Evolutionary conservation across 2,797 vertebrate genomes (phyloP).

Genomic region (Manis pentadactyla): DNA sequence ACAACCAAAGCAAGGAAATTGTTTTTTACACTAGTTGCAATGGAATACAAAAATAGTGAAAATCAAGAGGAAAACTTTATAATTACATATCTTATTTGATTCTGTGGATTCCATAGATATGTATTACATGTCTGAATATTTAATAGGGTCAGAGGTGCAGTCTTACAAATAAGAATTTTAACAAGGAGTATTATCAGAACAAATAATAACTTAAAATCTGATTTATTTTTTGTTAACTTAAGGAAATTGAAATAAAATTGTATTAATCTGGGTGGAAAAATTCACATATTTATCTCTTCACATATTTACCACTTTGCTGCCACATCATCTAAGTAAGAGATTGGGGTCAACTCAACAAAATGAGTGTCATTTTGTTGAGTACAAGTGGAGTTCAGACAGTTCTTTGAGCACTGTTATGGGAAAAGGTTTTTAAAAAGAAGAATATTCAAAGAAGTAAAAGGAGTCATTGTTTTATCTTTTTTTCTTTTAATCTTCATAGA

Average conservation of each 20-base stretch:
- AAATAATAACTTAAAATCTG: constrained; percentile 56
- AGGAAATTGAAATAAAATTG: constrained; percentile 54
- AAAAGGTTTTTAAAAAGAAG: constrained; percentile 30
- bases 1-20: background rate
- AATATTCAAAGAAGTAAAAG: background rate
- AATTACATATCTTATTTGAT: background rate
- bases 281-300: background rate
- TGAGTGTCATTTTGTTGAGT: background rate
- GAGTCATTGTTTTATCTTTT: background rate
- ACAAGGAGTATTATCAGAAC: background rate
- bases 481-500: constrained; percentile 50
- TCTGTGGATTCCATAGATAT: background rate
- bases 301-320: constrained; percentile 35
- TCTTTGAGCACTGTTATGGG: background rate
- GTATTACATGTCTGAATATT: background rate
- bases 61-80: background rate
- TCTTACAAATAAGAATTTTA: constrained; percentile 19
- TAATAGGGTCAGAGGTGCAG: background rate
- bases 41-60: background rate
- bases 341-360: constrained; percentile 54
- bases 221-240: constrained; percentile 72
- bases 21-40: background rate
- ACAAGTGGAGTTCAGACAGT: background rate
- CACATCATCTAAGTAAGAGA: background rate
- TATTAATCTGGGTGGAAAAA: background rate